These are phyloP conservation scores for Caenorhabditis angaria DNA, from an alignment of 2,888 invertebrate species.

Conservation along the genomic window DNA sequence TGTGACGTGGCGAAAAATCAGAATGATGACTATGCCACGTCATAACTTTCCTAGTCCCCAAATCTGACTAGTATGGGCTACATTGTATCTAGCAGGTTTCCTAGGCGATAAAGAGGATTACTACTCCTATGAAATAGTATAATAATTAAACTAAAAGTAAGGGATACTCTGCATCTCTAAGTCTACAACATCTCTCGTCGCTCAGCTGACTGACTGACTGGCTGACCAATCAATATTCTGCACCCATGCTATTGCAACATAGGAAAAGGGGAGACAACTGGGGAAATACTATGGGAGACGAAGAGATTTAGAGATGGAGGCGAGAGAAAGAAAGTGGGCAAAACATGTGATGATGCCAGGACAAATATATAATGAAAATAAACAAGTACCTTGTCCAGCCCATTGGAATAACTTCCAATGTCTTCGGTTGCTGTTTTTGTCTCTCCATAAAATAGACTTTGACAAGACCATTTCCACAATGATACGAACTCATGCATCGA, in stretches of 20 bases:
- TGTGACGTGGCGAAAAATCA: too few species aligned
- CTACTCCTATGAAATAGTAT: too few species aligned
- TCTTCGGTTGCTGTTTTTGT: not conserved
- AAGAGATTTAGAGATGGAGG: not conserved
- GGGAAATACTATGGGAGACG: not conserved
- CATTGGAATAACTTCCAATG: not conserved
- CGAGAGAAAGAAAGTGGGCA: not conserved
- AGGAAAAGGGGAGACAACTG: slow-evolving; percentile 3
- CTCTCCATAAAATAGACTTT: not conserved
- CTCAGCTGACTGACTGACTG: not conserved
- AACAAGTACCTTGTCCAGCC: not conserved
- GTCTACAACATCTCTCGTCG: not conserved
- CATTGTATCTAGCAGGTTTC: too few species aligned
- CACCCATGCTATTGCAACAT: not conserved
- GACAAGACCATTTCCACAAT: not conserved
- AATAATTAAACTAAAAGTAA: not conserved
- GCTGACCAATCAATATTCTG: too few species aligned
- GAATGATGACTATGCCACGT: too few species aligned
- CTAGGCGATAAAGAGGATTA: too few species aligned
- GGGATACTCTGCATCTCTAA: not conserved
- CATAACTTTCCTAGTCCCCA: too few species aligned
- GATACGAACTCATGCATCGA: not conserved
- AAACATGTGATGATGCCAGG: not conserved
- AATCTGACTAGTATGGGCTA: too few species aligned
- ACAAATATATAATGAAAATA: not conserved